Percentiles rank a stretch among this genome's conserved stretches.
These are phyloP conservation scores for Koerneria pararmatus DNA, from an alignment of 2,888 invertebrate species.

Conservation along the genomic window DNA sequence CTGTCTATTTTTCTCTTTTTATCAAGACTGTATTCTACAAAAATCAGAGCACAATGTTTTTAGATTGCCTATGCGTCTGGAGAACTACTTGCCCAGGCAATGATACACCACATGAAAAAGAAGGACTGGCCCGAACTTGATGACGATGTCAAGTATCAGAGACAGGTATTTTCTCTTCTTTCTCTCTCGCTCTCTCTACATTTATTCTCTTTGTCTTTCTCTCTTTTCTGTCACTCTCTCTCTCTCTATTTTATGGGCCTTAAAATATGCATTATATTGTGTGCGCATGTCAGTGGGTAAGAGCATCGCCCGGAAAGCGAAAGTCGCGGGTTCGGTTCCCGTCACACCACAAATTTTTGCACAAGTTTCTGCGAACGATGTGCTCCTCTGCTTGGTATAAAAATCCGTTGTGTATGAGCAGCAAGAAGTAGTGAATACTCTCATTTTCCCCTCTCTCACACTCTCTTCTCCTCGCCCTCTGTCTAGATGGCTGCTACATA, in stretches of 20 bases:
- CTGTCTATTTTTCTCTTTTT: neutral
- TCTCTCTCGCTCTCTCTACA: neutral
- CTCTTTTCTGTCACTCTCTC: neutral
- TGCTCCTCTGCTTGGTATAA: no score
- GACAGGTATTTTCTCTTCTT: slow-evolving; percentile 41
- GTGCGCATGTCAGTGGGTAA: no score
- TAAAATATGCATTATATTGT: no score
- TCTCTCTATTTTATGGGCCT: no score
- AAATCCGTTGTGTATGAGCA: no score
- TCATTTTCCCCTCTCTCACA: no score
- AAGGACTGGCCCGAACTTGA: slow-evolving; percentile 53
- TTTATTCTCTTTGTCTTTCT: neutral
- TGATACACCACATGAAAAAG: slow-evolving; percentile 53
- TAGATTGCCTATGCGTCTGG: slow-evolving; percentile 52
- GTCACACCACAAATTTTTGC: no score
- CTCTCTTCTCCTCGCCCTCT: neutral
- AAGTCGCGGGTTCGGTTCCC: no score
- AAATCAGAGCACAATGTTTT: neutral
- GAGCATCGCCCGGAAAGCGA: no score
- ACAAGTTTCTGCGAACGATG: no score
- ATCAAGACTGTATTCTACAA: neutral
- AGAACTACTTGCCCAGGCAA: slow-evolving; percentile 51
- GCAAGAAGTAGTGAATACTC: no score
- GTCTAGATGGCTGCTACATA: neutral
- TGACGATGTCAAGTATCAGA: slow-evolving; percentile 46